Evolutionary conservation across 2,113 vertebrate genomes (phyloP).

Genomic region (Hypocryptadius cinnamomeus): DNA sequence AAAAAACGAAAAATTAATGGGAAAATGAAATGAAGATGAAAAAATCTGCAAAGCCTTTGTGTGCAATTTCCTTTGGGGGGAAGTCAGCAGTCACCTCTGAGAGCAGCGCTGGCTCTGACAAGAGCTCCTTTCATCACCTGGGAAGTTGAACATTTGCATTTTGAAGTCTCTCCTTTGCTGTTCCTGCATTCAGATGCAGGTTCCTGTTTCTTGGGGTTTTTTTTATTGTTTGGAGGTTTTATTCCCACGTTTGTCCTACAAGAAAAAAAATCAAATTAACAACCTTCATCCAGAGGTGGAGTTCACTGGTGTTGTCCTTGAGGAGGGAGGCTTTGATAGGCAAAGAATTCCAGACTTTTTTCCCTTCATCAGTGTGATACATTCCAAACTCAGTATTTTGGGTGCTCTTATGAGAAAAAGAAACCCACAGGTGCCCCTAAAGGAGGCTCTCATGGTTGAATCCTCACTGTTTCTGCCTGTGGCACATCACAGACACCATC

Average conservation of each 20-base stretch:
- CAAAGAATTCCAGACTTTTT: not conserved
- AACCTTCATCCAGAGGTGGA: not conserved
- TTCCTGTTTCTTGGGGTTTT: rapidly evolving
- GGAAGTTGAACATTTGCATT: not conserved
- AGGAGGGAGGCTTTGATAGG: not conserved
- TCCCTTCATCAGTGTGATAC: not conserved
- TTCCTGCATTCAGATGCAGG: not conserved
- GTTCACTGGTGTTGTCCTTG: not conserved
- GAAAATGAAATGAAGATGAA: not conserved
- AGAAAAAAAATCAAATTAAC: not conserved
- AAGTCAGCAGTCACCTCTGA: not conserved
- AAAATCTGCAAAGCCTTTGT: not conserved
- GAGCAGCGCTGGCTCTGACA: not conserved
- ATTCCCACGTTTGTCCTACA: not conserved
- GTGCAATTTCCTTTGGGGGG: not conserved
- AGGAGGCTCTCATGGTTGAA: not conserved
- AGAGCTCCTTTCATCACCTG: not conserved
- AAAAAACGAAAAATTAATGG: not conserved
- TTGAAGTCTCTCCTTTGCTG: not conserved
- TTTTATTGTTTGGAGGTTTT: not conserved
- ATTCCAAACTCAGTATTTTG: not conserved
- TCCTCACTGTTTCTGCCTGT: rapidly evolving
- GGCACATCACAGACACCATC: not conserved
- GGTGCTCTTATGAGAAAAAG: not conserved
- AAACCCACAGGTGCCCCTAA: not conserved